Conservation (phyloP, 2,888 invertebrate genomes). For the Cybosia mesomella region DNA sequence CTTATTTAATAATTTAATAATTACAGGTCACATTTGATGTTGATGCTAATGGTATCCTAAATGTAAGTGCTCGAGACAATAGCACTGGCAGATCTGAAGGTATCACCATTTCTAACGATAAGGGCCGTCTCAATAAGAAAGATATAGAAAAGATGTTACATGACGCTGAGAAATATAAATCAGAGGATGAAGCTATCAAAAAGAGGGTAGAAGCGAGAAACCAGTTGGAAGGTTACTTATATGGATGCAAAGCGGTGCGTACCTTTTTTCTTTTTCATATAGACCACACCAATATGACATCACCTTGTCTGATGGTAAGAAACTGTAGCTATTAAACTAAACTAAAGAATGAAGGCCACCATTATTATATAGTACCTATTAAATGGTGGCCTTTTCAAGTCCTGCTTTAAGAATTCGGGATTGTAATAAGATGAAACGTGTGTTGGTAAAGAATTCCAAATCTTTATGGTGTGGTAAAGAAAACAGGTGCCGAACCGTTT, state of each 20-base stretch:
- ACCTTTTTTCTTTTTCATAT: constrained; percentile 10
- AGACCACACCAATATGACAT: not conserved
- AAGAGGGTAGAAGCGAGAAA: constrained; percentile 91
- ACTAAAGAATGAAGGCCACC: too few species aligned
- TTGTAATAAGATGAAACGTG: too few species aligned
- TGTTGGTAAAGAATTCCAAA: too few species aligned
- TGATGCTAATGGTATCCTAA: constrained; percentile 95
- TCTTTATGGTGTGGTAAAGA: too few species aligned
- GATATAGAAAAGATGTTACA: constrained; percentile 95
- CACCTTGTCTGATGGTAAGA: not conserved
- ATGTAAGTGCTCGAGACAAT: constrained; percentile 92
- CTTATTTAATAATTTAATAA: not conserved
- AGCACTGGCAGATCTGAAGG: constrained; percentile 93
- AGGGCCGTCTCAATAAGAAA: constrained; percentile 93
- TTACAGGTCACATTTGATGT: constrained; percentile 93
- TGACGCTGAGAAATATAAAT: constrained; percentile 93
- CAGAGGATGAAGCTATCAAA: constrained; percentile 91
- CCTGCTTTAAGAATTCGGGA: too few species aligned
- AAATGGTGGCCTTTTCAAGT: too few species aligned
- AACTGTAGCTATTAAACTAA: too few species aligned
- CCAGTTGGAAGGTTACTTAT: constrained; percentile 92
- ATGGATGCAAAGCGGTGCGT: constrained; percentile 82
- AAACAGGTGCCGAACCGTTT: too few species aligned
- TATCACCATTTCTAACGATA: constrained; percentile 95
- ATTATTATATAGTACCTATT: too few species aligned